These are phyloP conservation scores for Leucoptera coffeella DNA, from an alignment of 2,888 invertebrate genomes.

Conservation along the genomic window DNA sequence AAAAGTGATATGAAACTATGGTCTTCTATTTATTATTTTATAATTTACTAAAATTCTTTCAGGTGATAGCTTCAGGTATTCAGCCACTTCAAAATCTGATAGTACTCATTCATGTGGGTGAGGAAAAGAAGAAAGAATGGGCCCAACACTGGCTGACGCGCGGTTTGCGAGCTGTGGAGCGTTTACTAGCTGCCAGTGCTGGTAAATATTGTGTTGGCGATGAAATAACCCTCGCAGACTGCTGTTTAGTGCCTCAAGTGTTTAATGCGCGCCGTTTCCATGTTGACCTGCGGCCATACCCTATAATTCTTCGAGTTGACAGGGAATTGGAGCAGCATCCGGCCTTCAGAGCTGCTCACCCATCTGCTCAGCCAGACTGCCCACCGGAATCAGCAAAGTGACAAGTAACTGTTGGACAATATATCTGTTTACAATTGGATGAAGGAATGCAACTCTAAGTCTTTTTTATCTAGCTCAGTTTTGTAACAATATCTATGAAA, in stretches of 20 bases:
- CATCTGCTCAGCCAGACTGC: slow-evolving; percentile 90
- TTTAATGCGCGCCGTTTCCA: slow-evolving; percentile 93
- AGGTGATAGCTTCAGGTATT: slow-evolving; percentile 84
- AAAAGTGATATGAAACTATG: too few relatives aligned
- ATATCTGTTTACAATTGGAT: too few relatives aligned
- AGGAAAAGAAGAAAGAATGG: slow-evolving; percentile 89
- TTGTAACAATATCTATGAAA: too few relatives aligned
- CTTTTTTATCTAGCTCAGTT: too few relatives aligned
- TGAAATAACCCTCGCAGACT: slow-evolving; percentile 89
- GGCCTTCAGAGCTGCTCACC: slow-evolving; percentile 87
- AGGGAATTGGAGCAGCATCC: slow-evolving; percentile 81
- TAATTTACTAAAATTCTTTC: too few relatives aligned
- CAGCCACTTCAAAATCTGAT: slow-evolving; percentile 93
- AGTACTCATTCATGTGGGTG: slow-evolving; percentile 81
- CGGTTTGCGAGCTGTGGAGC: slow-evolving; percentile 88
- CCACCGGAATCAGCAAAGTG: slow-evolving; percentile 81
- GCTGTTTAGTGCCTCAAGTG: slow-evolving; percentile 92
- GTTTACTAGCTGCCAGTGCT: slow-evolving; percentile 72
- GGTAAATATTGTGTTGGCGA: slow-evolving; percentile 93
- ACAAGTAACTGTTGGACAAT: too few relatives aligned
- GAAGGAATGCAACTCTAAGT: too few relatives aligned
- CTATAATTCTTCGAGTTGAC: slow-evolving; percentile 82
- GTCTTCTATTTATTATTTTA: too few relatives aligned
- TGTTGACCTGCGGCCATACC: slow-evolving; percentile 84
- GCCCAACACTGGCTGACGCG: slow-evolving; percentile 87